Conservation (phyloP, 2,113 vertebrate genomes). For the Antechinus flavipes region DNA sequence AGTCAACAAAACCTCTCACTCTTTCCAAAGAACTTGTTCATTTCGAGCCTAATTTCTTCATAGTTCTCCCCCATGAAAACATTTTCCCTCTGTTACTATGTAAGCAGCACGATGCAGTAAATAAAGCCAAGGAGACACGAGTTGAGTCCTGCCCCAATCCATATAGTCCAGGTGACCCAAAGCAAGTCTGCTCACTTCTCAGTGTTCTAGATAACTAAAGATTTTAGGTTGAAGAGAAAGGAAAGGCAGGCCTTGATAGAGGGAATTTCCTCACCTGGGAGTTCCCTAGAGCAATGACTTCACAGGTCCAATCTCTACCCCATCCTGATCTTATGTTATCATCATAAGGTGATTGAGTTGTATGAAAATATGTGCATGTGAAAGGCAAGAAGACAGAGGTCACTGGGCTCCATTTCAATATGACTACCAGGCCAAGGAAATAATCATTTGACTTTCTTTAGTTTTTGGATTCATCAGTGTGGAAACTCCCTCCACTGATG, state of each 20-base stretch:
- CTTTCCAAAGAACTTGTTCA: slow-evolving; percentile 32
- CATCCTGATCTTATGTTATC: background rate
- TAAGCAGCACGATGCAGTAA: background rate
- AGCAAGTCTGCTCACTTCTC: background rate
- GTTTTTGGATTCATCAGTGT: background rate
- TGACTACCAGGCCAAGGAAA: slow-evolving; percentile 23
- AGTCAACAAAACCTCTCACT: slow-evolving; percentile 6
- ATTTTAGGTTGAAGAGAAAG: background rate
- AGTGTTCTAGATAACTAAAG: background rate
- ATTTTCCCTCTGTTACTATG: background rate
- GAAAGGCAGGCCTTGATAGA: background rate
- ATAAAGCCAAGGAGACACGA: background rate
- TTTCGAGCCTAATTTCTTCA: background rate
- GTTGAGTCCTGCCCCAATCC: background rate
- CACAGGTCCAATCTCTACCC: background rate
- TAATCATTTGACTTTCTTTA: background rate
- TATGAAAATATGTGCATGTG: background rate
- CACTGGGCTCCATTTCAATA: background rate
- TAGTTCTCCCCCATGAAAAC: background rate
- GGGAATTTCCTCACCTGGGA: background rate
- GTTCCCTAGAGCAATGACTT: background rate
- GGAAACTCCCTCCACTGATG: background rate
- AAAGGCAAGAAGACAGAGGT: background rate
- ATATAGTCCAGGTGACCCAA: background rate
- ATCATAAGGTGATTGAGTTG: slow-evolving; percentile 12